Percentiles rank a stretch among this genome's conserved stretches.
Conservation (phyloP, 2,797 vertebrate genomes). For the Cephalopachus bancanus region DNA sequence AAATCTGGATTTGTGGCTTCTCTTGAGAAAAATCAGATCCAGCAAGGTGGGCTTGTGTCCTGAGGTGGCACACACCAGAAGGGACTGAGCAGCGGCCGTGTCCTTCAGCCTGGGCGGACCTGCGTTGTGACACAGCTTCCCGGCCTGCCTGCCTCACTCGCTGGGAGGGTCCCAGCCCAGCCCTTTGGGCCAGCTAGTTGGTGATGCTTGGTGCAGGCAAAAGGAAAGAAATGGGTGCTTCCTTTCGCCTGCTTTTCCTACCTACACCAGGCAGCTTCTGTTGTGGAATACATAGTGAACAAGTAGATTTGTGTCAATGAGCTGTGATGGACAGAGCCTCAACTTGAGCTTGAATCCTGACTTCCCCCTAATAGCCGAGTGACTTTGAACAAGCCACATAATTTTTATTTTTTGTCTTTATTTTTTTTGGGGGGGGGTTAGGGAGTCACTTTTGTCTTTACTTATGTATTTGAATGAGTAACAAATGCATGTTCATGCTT, state of each 20-base stretch:
- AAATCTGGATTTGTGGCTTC: not conserved
- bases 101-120: not conserved
- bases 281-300: not conserved
- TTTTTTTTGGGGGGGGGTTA: not conserved
- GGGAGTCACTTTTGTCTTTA: not conserved
- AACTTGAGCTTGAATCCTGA: not conserved
- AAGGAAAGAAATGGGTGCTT: not conserved
- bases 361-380: not conserved
- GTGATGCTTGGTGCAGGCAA: not conserved
- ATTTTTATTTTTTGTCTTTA: not conserved
- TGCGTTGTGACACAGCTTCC: too few species aligned
- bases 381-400: not conserved
- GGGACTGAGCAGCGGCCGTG: not conserved
- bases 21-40: slow-evolving; percentile 33
- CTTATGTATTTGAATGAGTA: not conserved
- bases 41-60: not conserved
- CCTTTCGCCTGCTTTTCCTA: not conserved
- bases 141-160: rapidly evolving
- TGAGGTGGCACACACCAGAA: not conserved
- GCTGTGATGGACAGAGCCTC: not conserved
- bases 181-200: not conserved
- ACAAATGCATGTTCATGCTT: not conserved
- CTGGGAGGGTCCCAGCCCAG: too few species aligned
- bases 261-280: not conserved
- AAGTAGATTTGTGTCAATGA: not conserved